These are phyloP conservation scores for Campoletis sonorensis DNA, from an alignment of 1,140 invertebrate species.

Conservation along the genomic window DNA sequence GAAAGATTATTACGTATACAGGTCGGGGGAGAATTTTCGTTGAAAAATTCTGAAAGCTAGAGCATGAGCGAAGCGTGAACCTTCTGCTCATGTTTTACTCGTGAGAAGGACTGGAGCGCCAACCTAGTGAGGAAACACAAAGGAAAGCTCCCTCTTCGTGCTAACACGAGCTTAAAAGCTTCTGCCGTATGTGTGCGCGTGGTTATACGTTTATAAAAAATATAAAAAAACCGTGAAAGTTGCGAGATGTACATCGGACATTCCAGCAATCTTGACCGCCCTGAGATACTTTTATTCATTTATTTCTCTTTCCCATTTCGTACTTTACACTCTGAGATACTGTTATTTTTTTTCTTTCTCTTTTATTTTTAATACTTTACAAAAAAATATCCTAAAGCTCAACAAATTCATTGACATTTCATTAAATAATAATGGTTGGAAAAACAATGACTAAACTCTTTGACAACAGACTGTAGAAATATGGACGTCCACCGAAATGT, in stretches of 20 bases:
- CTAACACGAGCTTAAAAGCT: conserved; percentile 55
- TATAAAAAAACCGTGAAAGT: not conserved
- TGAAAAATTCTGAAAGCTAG: conserved; percentile 38
- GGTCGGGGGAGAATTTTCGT: conserved; percentile 4
- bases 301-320: not conserved
- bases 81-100: conserved; percentile 24
- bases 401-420: too few species aligned
- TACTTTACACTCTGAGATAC: not conserved
- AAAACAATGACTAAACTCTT: too few species aligned
- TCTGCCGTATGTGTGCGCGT: conserved; percentile 30
- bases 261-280: not conserved
- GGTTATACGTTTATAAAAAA: conserved; percentile 3
- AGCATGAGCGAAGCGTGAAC: conserved; percentile 43
- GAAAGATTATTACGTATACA: conserved; percentile 12
- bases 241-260: not conserved
- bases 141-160: conserved; percentile 48
- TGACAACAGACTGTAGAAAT: too few species aligned
- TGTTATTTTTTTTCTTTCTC: not conserved
- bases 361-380: not conserved
- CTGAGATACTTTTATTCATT: not conserved
- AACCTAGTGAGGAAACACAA: conserved; percentile 54
- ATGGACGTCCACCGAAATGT: too few species aligned
- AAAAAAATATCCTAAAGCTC: not conserved
- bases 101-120: conserved; percentile 45
- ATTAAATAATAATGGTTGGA: too few species aligned